Conservation (phyloP, 2,888 invertebrate species). For the Pyrochroa serraticornis region DNA sequence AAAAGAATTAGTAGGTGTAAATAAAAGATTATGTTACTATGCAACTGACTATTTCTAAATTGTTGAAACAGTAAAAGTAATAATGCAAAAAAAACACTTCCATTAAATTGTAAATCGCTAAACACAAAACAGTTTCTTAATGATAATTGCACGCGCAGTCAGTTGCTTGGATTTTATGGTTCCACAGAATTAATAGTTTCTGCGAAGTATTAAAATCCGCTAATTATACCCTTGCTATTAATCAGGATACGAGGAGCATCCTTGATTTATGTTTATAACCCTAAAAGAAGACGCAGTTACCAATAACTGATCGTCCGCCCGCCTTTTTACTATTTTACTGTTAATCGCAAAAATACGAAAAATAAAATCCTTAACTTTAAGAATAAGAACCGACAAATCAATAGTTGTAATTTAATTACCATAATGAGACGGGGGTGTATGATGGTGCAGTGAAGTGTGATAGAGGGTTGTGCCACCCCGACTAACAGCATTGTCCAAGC, state of each 20-base stretch:
- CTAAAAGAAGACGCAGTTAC: not conserved
- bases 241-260: slow-evolving; percentile 20
- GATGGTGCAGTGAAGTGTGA: slow-evolving; percentile 50
- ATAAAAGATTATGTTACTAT: too few relatives aligned
- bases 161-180: slow-evolving; percentile 24
- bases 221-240: slow-evolving; percentile 24
- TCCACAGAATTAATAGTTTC: slow-evolving; percentile 26
- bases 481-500: slow-evolving; percentile 56
- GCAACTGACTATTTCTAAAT: too few relatives aligned
- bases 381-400: slow-evolving; percentile 30
- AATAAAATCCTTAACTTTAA: not conserved
- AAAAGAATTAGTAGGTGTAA: too few relatives aligned
- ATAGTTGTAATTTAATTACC: slow-evolving; percentile 51
- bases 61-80: too few relatives aligned
- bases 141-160: slow-evolving; percentile 28
- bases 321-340: not conserved
- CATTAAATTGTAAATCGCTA: slow-evolving; percentile 23
- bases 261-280: slow-evolving; percentile 25
- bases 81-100: slow-evolving; percentile 8
- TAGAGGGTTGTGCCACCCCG: slow-evolving; percentile 43
- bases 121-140: slow-evolving; percentile 23
- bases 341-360: not conserved
- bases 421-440: slow-evolving; percentile 47
- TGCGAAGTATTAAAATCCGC: slow-evolving; percentile 27
- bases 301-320: not conserved